phyloP scores from a whole-genome alignment of 1,140 invertebrate species.

The Laupala kohalensis region DNA sequence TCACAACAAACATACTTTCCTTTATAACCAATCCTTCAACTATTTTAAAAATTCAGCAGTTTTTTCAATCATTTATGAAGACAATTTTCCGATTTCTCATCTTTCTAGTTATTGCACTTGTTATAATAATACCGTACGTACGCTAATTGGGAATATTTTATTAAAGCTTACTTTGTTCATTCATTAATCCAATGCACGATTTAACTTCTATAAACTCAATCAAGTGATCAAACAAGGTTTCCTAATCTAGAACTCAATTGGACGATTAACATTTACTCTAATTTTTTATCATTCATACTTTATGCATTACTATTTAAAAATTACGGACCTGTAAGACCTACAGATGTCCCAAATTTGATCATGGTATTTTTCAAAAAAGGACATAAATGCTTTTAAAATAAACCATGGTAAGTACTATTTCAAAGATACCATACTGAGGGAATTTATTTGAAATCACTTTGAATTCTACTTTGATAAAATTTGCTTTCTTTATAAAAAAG shows the following conservation, averaged over 20 bases:
- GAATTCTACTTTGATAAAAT: too few relatives aligned
- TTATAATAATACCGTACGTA: slow-evolving; percentile 7
- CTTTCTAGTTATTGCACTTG: slow-evolving; percentile 3
- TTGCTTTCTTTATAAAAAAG: too few relatives aligned
- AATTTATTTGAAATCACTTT: too few relatives aligned
- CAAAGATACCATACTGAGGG: neutral
- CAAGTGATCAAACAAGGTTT: neutral
- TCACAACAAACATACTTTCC: neutral
- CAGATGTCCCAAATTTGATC: neutral
- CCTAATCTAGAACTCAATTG: neutral
- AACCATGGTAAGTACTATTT: neutral
- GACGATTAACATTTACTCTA: neutral
- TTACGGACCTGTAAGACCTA: neutral
- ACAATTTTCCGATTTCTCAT: neutral
- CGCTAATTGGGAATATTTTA: neutral
- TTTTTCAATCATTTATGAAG: neutral
- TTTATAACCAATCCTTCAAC: neutral
- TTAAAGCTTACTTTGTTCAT: slow-evolving; percentile 4
- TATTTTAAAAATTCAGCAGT: neutral
- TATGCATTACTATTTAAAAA: neutral
- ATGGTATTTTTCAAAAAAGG: neutral
- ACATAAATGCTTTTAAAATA: neutral
- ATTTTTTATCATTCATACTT: neutral
- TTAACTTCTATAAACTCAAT: neutral
- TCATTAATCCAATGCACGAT: neutral